Percentiles rank a stretch among this genome's conserved stretches.
phyloP scores from a whole-genome alignment of 2,113 vertebrate species.

The Aldabrachelys gigantea region DNA sequence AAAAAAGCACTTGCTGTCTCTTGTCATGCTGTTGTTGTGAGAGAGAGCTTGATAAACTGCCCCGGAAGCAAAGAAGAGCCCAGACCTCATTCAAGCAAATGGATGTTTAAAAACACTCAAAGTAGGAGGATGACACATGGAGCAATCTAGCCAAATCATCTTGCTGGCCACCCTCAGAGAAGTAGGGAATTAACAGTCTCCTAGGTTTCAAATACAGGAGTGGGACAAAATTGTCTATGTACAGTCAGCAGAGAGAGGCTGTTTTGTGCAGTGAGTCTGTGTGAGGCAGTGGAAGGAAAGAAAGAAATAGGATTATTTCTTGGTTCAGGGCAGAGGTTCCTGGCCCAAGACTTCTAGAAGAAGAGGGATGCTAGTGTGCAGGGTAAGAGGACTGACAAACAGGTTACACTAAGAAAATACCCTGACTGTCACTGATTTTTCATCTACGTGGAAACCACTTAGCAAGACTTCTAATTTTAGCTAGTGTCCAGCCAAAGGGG shows the following conservation, averaged over 20 bases:
- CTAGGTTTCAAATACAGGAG: neutral
- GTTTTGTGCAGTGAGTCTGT: neutral
- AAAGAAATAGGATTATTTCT: neutral
- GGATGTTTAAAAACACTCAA: neutral
- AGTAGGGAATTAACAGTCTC: neutral
- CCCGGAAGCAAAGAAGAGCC: neutral
- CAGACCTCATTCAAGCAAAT: neutral
- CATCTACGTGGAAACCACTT: neutral
- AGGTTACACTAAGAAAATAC: accelerated
- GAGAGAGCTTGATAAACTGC: neutral
- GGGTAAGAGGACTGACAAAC: accelerated
- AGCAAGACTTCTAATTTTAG: neutral
- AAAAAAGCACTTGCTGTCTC: neutral
- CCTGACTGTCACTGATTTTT: neutral
- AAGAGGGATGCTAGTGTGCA: neutral
- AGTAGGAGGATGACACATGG: neutral
- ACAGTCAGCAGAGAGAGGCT: neutral
- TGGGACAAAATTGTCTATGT: neutral
- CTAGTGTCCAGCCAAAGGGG: neutral
- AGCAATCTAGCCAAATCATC: neutral
- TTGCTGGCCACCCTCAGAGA: neutral
- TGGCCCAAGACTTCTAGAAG: neutral
- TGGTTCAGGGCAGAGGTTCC: too few relatives aligned
- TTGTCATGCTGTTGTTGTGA: neutral
- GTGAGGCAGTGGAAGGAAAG: neutral